These are phyloP conservation scores for Artibeus lituratus DNA, from an alignment of 2,797 vertebrate species.

Conservation along the genomic window DNA sequence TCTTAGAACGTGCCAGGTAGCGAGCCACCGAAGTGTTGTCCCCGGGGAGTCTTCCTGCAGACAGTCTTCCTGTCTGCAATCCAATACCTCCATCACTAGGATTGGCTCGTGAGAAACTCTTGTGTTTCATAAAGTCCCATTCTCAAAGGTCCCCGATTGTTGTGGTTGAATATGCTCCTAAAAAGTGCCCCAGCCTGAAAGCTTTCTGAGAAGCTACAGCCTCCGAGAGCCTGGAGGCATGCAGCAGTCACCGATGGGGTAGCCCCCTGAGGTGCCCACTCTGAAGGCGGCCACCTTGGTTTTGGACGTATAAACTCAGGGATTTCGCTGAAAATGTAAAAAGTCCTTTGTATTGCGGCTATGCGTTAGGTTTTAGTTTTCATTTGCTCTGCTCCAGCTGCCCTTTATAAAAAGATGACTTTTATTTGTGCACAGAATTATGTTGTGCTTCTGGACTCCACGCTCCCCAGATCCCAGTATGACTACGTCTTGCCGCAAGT, in stretches of 20 bases:
- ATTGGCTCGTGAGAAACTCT: background rate
- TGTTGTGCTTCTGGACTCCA: constrained; percentile 93
- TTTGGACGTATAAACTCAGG: background rate
- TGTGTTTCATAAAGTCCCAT: background rate
- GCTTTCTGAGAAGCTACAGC: background rate
- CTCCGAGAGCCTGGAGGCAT: rapidly evolving
- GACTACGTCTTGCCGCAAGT: constrained; percentile 95
- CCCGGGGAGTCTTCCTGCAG: background rate
- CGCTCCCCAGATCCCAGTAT: constrained; percentile 93
- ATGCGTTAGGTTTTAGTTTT: background rate
- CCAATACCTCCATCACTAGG: background rate
- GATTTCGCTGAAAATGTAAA: background rate
- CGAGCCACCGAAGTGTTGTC: background rate
- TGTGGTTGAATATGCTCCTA: background rate
- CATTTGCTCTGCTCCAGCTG: background rate
- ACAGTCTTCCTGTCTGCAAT: background rate
- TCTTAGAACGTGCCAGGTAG: background rate
- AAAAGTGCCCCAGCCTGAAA: rapidly evolving
- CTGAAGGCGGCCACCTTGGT: background rate
- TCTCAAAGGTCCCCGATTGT: background rate
- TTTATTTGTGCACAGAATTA: constrained; percentile 87
- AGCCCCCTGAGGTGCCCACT: rapidly evolving
- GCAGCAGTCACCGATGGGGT: rapidly evolving
- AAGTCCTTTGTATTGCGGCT: background rate
- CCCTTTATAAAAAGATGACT: background rate